These are phyloP conservation scores for Nymphalis polychloros DNA, from an alignment of 2,888 invertebrate genomes.

Conservation along the genomic window DNA sequence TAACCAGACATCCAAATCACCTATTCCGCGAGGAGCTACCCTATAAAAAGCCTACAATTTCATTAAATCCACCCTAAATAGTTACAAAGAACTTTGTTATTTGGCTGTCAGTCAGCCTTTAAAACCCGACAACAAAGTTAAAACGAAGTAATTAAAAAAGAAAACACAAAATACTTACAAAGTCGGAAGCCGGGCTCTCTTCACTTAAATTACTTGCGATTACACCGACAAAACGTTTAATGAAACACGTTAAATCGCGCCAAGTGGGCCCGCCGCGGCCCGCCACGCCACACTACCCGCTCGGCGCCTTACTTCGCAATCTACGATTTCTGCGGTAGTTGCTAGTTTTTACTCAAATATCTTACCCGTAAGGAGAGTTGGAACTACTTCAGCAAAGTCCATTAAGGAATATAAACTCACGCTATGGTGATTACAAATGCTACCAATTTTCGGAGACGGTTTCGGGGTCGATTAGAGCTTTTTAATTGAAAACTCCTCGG, in stretches of 20 bases:
- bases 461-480: slow-evolving; percentile 69
- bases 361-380: slow-evolving; percentile 79
- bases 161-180: slow-evolving; percentile 82
- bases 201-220: slow-evolving; percentile 82
- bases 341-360: slow-evolving; percentile 80
- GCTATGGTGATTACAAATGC: slow-evolving; percentile 76
- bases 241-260: slow-evolving; percentile 80
- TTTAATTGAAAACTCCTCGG: slow-evolving; percentile 70
- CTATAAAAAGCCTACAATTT: slow-evolving; percentile 69
- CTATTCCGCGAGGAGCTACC: slow-evolving; percentile 59
- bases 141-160: slow-evolving; percentile 82
- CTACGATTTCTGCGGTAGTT: slow-evolving; percentile 77
- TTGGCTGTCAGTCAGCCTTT: slow-evolving; percentile 81
- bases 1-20: slow-evolving; percentile 50
- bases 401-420: slow-evolving; percentile 79
- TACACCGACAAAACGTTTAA: slow-evolving; percentile 82
- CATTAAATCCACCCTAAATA: slow-evolving; percentile 76
- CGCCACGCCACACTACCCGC: slow-evolving; percentile 41
- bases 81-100: slow-evolving; percentile 79
- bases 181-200: slow-evolving; percentile 81
- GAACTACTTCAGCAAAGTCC: slow-evolving; percentile 79
- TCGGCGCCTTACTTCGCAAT: slow-evolving; percentile 67
- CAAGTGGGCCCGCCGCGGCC: slow-evolving; percentile 63
- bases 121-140: slow-evolving; percentile 79
- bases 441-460: slow-evolving; percentile 71